phyloP scores from a whole-genome alignment of 1,140 invertebrate genomes.

The Temnothorax longispinosus region DNA sequence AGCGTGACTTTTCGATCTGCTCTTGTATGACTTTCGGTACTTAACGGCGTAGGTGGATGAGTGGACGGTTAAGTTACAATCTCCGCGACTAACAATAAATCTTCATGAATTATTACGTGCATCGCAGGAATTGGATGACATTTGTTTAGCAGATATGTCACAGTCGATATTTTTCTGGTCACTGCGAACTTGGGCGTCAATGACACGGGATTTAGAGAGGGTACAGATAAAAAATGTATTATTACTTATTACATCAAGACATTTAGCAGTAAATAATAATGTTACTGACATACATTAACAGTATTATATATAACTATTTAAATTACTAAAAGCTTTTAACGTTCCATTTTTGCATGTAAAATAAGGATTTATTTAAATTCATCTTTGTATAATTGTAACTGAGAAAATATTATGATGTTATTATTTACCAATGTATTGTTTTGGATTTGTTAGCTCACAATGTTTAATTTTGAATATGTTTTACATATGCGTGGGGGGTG shows the following conservation, averaged over 20 bases:
- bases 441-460: background rate
- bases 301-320: background rate
- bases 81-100: background rate
- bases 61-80: background rate
- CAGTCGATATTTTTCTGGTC: slow-evolving; percentile 1
- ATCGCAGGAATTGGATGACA: slow-evolving; percentile 12
- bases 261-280: background rate
- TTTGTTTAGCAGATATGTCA: slow-evolving; percentile 12
- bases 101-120: slow-evolving; percentile 10
- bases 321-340: background rate
- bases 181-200: background rate
- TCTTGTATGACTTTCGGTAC: slow-evolving; percentile 15
- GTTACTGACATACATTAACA: background rate
- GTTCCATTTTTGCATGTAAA: background rate
- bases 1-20: slow-evolving; percentile 38
- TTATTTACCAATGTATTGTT: background rate
- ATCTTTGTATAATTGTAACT: background rate
- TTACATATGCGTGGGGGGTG: background rate
- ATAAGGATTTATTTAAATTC: background rate
- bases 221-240: background rate
- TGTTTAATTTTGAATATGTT: slow-evolving; percentile 4
- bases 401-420: background rate
- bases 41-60: slow-evolving; percentile 44
- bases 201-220: background rate
- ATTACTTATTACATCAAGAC: background rate